These are phyloP conservation scores for Ectobius pallidus DNA, from an alignment of 2,888 invertebrate genomes.

Conservation along the genomic window DNA sequence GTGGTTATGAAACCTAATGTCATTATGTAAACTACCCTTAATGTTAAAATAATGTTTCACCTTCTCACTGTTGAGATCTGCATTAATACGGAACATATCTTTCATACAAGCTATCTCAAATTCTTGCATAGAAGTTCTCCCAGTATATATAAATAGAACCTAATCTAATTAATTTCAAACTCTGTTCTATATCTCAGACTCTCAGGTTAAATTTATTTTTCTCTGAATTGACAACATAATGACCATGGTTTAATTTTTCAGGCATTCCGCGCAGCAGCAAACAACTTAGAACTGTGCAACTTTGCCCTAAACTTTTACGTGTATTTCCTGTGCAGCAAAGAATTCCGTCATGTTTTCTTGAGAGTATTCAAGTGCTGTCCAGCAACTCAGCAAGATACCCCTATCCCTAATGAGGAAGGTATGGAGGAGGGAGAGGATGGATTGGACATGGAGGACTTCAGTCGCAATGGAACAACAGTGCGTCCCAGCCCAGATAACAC, in stretches of 20 bases:
- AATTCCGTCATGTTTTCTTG: conserved; percentile 51
- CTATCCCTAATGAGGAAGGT: background rate
- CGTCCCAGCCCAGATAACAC: conserved; percentile 40
- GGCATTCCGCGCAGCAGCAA: conserved; percentile 56
- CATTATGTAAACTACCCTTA: too few relatives aligned
- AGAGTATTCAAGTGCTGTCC: conserved; percentile 31
- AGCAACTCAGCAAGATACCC: background rate
- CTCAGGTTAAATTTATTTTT: too few relatives aligned
- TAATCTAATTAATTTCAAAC: too few relatives aligned
- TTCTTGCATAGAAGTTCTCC: too few relatives aligned
- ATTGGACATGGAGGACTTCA: conserved; percentile 42
- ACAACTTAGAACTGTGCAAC: conserved; percentile 57
- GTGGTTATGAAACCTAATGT: too few relatives aligned
- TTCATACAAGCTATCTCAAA: too few relatives aligned
- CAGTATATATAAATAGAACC: too few relatives aligned
- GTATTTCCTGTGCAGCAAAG: conserved; percentile 54
- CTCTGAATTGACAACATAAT: too few relatives aligned
- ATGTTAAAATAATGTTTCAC: too few relatives aligned
- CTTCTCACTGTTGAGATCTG: too few relatives aligned
- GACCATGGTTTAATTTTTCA: conserved; percentile 50
- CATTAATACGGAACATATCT: too few relatives aligned
- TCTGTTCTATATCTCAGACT: too few relatives aligned
- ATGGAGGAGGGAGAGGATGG: conserved; percentile 23
- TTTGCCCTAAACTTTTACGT: conserved; percentile 60
- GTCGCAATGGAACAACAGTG: conserved; percentile 43